Evolutionary conservation across 1,140 invertebrate genomes (phyloP).

Genomic region (Zaprionus inermis): DNA sequence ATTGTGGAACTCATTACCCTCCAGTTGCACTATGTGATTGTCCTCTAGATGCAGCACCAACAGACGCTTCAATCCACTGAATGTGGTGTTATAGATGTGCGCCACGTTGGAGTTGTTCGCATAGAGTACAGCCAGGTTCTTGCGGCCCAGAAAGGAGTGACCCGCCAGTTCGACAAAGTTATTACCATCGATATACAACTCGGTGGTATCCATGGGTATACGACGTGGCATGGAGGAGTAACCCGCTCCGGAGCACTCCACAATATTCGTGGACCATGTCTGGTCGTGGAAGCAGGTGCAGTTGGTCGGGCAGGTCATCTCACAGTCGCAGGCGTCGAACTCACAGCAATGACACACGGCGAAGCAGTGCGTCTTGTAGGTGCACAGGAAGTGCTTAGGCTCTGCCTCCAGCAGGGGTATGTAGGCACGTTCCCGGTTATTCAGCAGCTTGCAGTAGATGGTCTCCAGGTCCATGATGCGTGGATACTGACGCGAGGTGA

Average conservation of each 20-base stretch:
- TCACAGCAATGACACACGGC: slow-evolving; percentile 97
- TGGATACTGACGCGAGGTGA: slow-evolving; percentile 91
- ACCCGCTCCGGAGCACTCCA: slow-evolving; percentile 93
- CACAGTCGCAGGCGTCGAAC: slow-evolving; percentile 97
- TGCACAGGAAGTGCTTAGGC: slow-evolving; percentile 95
- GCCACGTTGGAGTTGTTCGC: slow-evolving; percentile 95
- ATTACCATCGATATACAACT: slow-evolving; percentile 96
- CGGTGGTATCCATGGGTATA: slow-evolving; percentile 97
- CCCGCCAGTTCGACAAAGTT: slow-evolving; percentile 93
- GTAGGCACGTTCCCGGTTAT: slow-evolving; percentile 92
- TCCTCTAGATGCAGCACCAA: slow-evolving; percentile 93
- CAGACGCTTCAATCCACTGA: slow-evolving; percentile 92
- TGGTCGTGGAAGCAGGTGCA: slow-evolving; percentile 98
- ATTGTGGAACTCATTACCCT: slow-evolving; percentile 93
- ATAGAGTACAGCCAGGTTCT: slow-evolving; percentile 93
- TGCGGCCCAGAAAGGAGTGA: slow-evolving; percentile 95
- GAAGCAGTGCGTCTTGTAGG: slow-evolving; percentile 96
- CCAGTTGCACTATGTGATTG: slow-evolving; percentile 91
- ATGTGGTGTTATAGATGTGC: slow-evolving; percentile 94
- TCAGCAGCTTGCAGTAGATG: slow-evolving; percentile 95
- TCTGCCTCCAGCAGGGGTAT: slow-evolving; percentile 93
- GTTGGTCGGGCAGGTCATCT: slow-evolving; percentile 97
- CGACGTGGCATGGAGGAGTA: slow-evolving; percentile 92
- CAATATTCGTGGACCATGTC: slow-evolving; percentile 96
- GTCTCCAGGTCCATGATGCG: slow-evolving; percentile 95